A percentile compares a stretch with the other conserved stretches of the same genome.
Evolutionary conservation across 2,113 vertebrate genomes (phyloP).

Genomic region (Sorex araneus): DNA sequence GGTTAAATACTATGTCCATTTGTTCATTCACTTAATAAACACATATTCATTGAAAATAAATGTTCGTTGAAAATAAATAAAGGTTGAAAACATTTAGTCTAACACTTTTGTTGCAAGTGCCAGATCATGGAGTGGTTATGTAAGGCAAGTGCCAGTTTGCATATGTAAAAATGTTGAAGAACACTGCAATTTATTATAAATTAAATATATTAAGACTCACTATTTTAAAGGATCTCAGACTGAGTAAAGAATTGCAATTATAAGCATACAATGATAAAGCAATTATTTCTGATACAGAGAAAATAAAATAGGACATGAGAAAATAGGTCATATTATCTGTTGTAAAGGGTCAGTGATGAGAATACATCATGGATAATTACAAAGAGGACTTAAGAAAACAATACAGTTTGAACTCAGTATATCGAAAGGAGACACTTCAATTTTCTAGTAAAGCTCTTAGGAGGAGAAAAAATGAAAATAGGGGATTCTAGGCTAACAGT

Average conservation of each 20-base stretch:
- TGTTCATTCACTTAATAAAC: slow-evolving; percentile 18
- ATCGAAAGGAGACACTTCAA: background rate
- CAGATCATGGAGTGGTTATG: too few species aligned
- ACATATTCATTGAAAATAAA: slow-evolving; percentile 3
- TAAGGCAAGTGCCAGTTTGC: too few species aligned
- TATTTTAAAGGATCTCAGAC: background rate
- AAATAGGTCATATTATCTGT: background rate
- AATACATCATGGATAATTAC: background rate
- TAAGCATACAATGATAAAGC: slow-evolving; percentile 22
- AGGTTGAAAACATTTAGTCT: too few species aligned
- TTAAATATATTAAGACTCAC: background rate
- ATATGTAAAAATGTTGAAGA: too few species aligned
- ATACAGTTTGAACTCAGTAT: too few species aligned
- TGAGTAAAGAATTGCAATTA: background rate
- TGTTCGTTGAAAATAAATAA: background rate
- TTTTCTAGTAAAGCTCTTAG: slow-evolving; percentile 25
- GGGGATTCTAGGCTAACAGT: background rate
- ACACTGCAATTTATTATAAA: too few species aligned
- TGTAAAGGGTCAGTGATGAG: background rate
- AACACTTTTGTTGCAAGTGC: too few species aligned
- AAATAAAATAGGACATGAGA: slow-evolving; percentile 28
- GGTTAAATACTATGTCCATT: slow-evolving; percentile 1
- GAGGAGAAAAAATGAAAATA: background rate
- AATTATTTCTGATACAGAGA: background rate
- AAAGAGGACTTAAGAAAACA: background rate